phyloP scores from a whole-genome alignment of 2,113 vertebrate genomes.

The Condylura cristata region DNA sequence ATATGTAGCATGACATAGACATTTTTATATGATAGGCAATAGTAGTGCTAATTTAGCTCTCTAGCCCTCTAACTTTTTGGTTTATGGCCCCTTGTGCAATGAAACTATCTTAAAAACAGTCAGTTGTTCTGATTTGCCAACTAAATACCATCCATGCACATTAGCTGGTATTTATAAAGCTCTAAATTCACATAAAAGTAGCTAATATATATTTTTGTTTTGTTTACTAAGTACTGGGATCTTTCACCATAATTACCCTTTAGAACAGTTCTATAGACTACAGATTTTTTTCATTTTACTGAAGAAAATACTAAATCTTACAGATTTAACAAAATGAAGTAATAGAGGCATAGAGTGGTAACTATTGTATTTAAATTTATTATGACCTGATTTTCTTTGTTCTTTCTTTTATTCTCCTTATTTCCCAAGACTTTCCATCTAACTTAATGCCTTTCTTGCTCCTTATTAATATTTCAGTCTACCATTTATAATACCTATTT shows the following conservation, averaged over 20 bases:
- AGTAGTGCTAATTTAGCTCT: neutral
- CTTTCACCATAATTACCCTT: neutral
- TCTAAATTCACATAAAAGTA: neutral
- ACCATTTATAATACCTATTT: neutral
- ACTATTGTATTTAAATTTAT: neutral
- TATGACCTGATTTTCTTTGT: neutral
- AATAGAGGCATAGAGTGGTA: neutral
- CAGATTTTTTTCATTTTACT: neutral
- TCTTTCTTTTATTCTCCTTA: neutral
- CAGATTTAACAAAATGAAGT: neutral
- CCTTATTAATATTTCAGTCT: neutral
- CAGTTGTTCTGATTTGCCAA: neutral
- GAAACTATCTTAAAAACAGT: neutral
- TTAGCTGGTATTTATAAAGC: neutral
- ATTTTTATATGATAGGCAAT: neutral
- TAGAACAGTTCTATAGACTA: neutral
- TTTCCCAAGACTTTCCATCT: neutral
- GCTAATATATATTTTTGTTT: neutral
- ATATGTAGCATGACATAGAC: neutral
- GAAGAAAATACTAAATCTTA: neutral
- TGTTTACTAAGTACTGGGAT: neutral
- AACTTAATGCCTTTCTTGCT: neutral
- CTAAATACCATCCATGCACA: neutral
- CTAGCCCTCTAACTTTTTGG: neutral
- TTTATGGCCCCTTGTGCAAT: neutral